Evolutionary conservation across 2,888 invertebrate species (phyloP).

Genomic region (Cerceris ruficornis): DNA sequence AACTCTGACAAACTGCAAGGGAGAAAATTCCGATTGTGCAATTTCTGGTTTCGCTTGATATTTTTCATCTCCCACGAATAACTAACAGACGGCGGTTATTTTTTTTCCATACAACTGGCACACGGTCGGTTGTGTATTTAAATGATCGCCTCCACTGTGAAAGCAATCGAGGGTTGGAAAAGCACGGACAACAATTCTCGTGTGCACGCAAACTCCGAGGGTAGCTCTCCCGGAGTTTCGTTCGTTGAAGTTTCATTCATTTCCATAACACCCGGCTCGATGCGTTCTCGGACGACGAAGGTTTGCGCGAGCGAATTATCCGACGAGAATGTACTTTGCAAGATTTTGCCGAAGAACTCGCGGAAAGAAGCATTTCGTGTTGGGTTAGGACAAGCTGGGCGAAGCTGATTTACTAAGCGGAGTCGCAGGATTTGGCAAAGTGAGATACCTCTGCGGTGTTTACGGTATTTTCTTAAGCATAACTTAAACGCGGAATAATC

Average conservation of each 20-base stretch:
- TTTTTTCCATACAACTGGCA: background rate
- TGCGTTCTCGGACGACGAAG: slow-evolving; percentile 23
- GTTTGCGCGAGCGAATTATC: slow-evolving; percentile 44
- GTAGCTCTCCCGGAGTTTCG: slow-evolving; percentile 16
- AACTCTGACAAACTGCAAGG: too few relatives aligned
- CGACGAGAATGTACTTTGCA: slow-evolving; percentile 24
- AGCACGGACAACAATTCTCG: slow-evolving; percentile 35
- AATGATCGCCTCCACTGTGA: slow-evolving; percentile 1
- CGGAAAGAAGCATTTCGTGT: background rate
- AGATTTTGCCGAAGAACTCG: slow-evolving; percentile 12
- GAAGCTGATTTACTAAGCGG: background rate
- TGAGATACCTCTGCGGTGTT: background rate
- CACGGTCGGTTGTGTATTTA: background rate
- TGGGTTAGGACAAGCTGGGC: background rate
- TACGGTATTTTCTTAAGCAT: background rate
- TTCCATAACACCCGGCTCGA: slow-evolving; percentile 48
- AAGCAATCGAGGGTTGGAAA: slow-evolving; percentile 24
- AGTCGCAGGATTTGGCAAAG: background rate
- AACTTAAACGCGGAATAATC: too few relatives aligned
- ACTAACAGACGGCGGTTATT: background rate
- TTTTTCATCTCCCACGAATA: background rate
- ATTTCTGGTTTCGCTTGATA: background rate
- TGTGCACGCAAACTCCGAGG: slow-evolving; percentile 16
- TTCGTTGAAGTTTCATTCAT: slow-evolving; percentile 42
- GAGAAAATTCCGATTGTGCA: too few relatives aligned